These are phyloP conservation scores for Laticauda colubrina DNA, from an alignment of 2,113 vertebrate genomes.

Conservation along the genomic window DNA sequence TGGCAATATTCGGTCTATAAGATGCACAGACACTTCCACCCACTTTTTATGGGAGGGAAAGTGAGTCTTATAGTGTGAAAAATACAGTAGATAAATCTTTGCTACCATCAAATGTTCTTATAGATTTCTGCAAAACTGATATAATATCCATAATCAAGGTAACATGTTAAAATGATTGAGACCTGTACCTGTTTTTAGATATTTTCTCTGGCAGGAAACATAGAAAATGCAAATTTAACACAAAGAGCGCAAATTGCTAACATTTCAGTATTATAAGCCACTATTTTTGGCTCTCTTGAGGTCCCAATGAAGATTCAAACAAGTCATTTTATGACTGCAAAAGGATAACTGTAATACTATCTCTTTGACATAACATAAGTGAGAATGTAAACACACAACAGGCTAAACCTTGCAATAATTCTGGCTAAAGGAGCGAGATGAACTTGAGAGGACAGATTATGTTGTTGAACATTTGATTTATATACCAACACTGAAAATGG, in stretches of 20 bases:
- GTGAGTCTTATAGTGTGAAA: too few species aligned
- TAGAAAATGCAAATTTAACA: neutral
- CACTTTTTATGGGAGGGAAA: too few species aligned
- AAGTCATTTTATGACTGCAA: slow-evolving; percentile 3
- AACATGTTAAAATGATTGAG: neutral
- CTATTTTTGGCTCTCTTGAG: neutral
- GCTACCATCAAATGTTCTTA: neutral
- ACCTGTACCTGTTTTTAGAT: neutral
- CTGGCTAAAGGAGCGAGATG: slow-evolving; percentile 28
- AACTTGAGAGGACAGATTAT: neutral
- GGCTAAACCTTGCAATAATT: neutral
- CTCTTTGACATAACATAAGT: neutral
- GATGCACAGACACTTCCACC: too few species aligned
- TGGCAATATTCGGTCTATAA: too few species aligned
- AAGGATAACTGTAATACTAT: slow-evolving; percentile 20
- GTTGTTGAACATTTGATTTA: neutral
- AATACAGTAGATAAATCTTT: neutral
- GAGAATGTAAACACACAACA: slow-evolving; percentile 13
- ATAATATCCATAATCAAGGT: neutral
- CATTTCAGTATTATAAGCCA: neutral
- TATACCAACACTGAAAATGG: neutral
- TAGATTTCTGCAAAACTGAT: neutral
- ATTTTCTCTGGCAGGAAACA: neutral
- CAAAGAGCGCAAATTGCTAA: neutral
- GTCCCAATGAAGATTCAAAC: neutral